These are phyloP conservation scores for Lissonota sp. DNA, from an alignment of 2,888 invertebrate species.

Conservation along the genomic window DNA sequence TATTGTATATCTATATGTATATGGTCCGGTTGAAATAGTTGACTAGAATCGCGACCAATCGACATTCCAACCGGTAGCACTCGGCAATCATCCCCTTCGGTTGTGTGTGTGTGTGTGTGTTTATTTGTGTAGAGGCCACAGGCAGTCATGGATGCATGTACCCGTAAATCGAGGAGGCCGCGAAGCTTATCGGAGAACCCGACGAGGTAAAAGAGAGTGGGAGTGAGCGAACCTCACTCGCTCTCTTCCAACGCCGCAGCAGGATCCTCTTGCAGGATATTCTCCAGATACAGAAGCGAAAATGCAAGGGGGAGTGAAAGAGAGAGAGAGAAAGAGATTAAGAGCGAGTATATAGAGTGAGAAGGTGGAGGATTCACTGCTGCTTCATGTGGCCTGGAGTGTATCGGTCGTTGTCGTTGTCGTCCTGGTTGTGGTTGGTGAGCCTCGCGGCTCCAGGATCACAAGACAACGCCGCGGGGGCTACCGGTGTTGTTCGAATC, in stretches of 20 bases:
- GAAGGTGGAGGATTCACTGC: constrained; percentile 58
- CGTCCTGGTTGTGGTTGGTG: constrained; percentile 44
- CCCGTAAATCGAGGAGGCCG: constrained; percentile 64
- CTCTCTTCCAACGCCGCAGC: constrained; percentile 27
- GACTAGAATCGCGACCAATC: constrained; percentile 59
- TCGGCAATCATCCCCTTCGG: constrained; percentile 58
- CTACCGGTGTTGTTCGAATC: constrained; percentile 80
- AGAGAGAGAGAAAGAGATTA: constrained; percentile 30
- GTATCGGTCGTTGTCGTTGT: constrained; percentile 54
- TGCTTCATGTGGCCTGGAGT: constrained; percentile 51
- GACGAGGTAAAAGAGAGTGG: constrained; percentile 45
- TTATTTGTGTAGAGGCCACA: constrained; percentile 20
- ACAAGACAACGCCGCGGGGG: constrained; percentile 79
- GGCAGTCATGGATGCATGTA: constrained; percentile 57
- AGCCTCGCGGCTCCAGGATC: constrained; percentile 68
- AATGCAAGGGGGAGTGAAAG: constrained; percentile 28
- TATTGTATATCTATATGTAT: constrained; percentile 20
- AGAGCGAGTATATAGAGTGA: constrained; percentile 21
- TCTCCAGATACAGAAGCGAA: constrained; percentile 42
- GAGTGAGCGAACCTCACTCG: constrained; percentile 32
- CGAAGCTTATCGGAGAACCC: constrained; percentile 62
- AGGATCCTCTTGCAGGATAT: constrained; percentile 56
- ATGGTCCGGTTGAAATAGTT: constrained; percentile 53
- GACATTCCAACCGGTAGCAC: constrained; percentile 63
- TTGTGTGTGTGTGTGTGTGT: constrained; percentile 10